Percentiles rank a stretch among this genome's conserved stretches.
Evolutionary conservation across 1,140 invertebrate genomes (phyloP).

Genomic region (Atta cephalotes): DNA sequence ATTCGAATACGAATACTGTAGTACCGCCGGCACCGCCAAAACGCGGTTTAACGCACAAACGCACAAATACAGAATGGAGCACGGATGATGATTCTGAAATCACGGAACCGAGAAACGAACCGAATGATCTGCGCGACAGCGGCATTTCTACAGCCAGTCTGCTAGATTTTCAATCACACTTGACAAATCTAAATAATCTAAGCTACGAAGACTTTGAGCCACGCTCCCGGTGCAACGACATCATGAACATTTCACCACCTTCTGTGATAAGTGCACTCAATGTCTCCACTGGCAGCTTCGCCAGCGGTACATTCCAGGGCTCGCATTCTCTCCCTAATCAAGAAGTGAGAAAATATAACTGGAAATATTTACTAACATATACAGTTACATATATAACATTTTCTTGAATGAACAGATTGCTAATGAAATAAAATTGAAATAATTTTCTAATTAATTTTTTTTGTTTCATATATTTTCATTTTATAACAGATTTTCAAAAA

Average conservation of each 20-base stretch:
- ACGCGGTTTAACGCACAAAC: slow-evolving; percentile 86
- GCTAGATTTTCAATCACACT: slow-evolving; percentile 83
- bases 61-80: slow-evolving; percentile 82
- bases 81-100: slow-evolving; percentile 80
- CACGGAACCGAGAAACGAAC: slow-evolving; percentile 77
- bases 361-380: neutral
- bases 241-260: slow-evolving; percentile 85
- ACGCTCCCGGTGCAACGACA: slow-evolving; percentile 83
- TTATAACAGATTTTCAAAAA: neutral
- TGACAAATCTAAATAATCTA: slow-evolving; percentile 87
- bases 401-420: neutral
- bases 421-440: slow-evolving; percentile 2
- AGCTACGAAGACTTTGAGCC: slow-evolving; percentile 88
- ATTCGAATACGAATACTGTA: slow-evolving; percentile 79
- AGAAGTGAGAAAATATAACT: slow-evolving; percentile 76
- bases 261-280: slow-evolving; percentile 83
- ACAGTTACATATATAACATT: neutral
- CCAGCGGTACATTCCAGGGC: slow-evolving; percentile 82
- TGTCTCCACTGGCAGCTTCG: slow-evolving; percentile 80
- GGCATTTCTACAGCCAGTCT: slow-evolving; percentile 87
- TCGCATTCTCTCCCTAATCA: slow-evolving; percentile 83
- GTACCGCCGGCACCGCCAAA: slow-evolving; percentile 88
- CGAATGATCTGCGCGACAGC: slow-evolving; percentile 86
- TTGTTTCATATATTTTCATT: neutral
- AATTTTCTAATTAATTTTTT: neutral